Base-by-base conservation (phyloP, 2,888 invertebrate genomes). In the Microctonus brassicae region DNA sequence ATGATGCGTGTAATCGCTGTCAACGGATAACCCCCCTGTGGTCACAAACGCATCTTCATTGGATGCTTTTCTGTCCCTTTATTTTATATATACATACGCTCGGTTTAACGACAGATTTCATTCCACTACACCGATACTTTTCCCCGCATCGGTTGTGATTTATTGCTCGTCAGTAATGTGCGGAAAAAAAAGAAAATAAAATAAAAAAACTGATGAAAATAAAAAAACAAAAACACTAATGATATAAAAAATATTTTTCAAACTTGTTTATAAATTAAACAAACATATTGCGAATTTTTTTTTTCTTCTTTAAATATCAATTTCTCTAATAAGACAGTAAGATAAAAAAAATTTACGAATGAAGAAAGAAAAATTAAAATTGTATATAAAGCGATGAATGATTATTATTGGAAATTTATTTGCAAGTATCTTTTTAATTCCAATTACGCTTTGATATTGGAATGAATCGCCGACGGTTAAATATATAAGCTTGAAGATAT, bases 1-100 rank as follows among this genome's bases (percentile, higher is more conserved):
- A 85, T 85, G 85, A 86, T 82, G 86, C 85, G 83, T 84, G 85
- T 86, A 86, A 86, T 84, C 79, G 81, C 83, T 85, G 86, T 86
- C 86, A 84, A 85, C 82, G 78, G 70, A 70, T 76, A 76, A 74
- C 74, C 76, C 74, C 76, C 75, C 74, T 74, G 77, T 76, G 73
- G 74, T 67, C 70, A 63, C 75, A n/a, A 65, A 80, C 81, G 81
- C 82, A 79, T 84, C 84, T 84, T 84, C 78, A 84, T 84, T 77
- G 76, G 62, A 69, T 62, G 63, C n/a, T 65, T 60, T 39, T 58
- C 62, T 70, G 42, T 61, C 39, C 42, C 53, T 33, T 63, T n/a
- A n/a, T n/a, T 63, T 39, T 63, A 47, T 17, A 17, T 20, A 1
- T 47, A 17, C 7, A 47, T 20, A 20, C 17, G 6, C n/a, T 47